A percentile compares a stretch with the other conserved stretches of the same genome.
Conservation (phyloP, 2,113 vertebrate genomes). For the Micronycteris hirsuta region DNA sequence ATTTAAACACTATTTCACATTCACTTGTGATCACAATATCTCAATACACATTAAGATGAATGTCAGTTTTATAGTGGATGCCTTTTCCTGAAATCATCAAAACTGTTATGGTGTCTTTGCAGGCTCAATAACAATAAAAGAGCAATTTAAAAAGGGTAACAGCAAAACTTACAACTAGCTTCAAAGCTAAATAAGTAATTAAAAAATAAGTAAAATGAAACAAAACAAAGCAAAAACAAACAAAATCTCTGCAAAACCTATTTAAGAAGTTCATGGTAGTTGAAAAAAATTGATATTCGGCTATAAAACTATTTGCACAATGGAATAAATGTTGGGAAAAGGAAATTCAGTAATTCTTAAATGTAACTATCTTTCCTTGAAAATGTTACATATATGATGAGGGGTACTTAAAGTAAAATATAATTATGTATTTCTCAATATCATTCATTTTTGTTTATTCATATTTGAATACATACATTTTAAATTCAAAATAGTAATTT, state of each 20-base stretch:
- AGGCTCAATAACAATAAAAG: neutral
- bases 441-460: neutral
- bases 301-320: neutral
- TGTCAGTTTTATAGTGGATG: slow-evolving; percentile 38
- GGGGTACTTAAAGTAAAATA: neutral
- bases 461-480: neutral
- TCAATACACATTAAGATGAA: slow-evolving; percentile 47
- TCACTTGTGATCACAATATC: slow-evolving; percentile 43
- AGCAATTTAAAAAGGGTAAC: neutral
- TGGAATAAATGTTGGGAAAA: neutral
- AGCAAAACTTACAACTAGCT: neutral
- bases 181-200: neutral
- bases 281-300: neutral
- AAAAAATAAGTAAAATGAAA: neutral
- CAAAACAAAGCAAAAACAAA: neutral
- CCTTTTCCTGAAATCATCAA: slow-evolving; percentile 33
- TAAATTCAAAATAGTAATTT: neutral
- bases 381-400: neutral
- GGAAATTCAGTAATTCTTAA: neutral
- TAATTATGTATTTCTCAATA: neutral
- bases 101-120: neutral
- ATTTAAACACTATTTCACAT: slow-evolving; percentile 52
- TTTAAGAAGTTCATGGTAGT: neutral
- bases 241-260: neutral
- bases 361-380: neutral